These are phyloP conservation scores for Mactra quadrangularis DNA, from an alignment of 1,140 invertebrate species.

Conservation along the genomic window DNA sequence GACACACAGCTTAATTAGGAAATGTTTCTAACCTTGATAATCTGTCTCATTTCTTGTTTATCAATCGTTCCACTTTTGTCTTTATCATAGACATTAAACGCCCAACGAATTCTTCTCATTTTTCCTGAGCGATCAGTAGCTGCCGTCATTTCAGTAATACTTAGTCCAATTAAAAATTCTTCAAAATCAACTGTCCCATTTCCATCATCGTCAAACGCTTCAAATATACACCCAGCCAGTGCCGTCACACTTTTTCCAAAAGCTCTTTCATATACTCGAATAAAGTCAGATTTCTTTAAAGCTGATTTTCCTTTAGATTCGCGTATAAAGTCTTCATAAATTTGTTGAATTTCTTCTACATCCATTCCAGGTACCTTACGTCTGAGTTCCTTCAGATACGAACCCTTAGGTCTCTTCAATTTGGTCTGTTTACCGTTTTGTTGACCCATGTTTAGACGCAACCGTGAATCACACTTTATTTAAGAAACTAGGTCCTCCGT, in stretches of 20 bases:
- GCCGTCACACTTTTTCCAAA: slow-evolving; percentile 10
- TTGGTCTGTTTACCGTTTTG: slow-evolving; percentile 23
- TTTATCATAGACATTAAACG: slow-evolving; percentile 53
- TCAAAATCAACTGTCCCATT: slow-evolving; percentile 42
- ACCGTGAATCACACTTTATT: too few species aligned
- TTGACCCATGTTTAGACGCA: slow-evolving; percentile 24
- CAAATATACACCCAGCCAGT: slow-evolving; percentile 33
- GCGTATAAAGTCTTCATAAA: slow-evolving; percentile 20
- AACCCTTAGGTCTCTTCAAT: slow-evolving; percentile 24
- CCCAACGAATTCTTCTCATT: slow-evolving; percentile 37
- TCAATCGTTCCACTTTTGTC: slow-evolving; percentile 50
- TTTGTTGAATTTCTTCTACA: slow-evolving; percentile 26
- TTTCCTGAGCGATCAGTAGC: neutral
- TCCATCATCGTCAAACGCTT: slow-evolving; percentile 36
- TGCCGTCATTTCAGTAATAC: slow-evolving; percentile 34
- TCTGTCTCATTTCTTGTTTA: slow-evolving; percentile 42
- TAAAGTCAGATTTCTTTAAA: slow-evolving; percentile 31
- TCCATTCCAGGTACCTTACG: slow-evolving; percentile 49
- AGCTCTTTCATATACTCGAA: slow-evolving; percentile 41
- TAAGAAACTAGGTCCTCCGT: too few species aligned
- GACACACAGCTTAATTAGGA: too few species aligned
- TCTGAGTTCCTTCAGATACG: slow-evolving; percentile 13
- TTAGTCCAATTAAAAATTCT: slow-evolving; percentile 45
- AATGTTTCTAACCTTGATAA: slow-evolving; percentile 44
- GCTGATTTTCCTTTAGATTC: slow-evolving; percentile 5